Evolutionary conservation across 2,888 invertebrate genomes (phyloP).

Genomic region (Drosophila pullipes): DNA sequence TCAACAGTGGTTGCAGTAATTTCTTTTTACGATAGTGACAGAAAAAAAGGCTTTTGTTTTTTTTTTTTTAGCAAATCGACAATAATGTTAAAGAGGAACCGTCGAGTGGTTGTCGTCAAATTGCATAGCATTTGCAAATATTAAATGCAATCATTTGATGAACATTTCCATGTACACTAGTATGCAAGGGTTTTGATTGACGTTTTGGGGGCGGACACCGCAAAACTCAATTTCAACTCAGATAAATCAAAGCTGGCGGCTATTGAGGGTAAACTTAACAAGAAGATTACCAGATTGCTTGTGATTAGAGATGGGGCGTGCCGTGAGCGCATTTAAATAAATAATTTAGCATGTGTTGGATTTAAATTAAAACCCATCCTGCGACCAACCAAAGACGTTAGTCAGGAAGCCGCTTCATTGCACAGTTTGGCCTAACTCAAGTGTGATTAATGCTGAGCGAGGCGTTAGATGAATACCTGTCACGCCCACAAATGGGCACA

Average conservation of each 20-base stretch:
- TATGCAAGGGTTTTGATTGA: slow-evolving; percentile 28
- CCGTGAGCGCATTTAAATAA: slow-evolving; percentile 41
- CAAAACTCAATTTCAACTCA: slow-evolving; percentile 44
- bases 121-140: slow-evolving; percentile 4
- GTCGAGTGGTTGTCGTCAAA: slow-evolving; percentile 8
- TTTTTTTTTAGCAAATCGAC: slow-evolving; percentile 16
- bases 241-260: slow-evolving; percentile 43
- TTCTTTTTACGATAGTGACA: slow-evolving; percentile 22
- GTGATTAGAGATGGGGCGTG: slow-evolving; percentile 27
- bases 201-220: background rate
- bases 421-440: slow-evolving; percentile 52
- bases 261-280: slow-evolving; percentile 7
- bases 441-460: slow-evolving; percentile 71
- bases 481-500: slow-evolving; percentile 30
- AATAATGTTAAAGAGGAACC: slow-evolving; percentile 25
- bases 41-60: slow-evolving; percentile 20
- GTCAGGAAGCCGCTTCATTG: slow-evolving; percentile 55
- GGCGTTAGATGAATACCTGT: slow-evolving; percentile 61
- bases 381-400: slow-evolving; percentile 49
- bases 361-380: slow-evolving; percentile 59
- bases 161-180: background rate
- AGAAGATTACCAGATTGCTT: slow-evolving; percentile 26
- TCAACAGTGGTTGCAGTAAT: slow-evolving; percentile 38
- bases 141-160: slow-evolving; percentile 6
- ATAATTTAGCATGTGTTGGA: slow-evolving; percentile 55